These are phyloP conservation scores for Pao palembangensis DNA, from an alignment of 2,113 vertebrate genomes.

Conservation along the genomic window DNA sequence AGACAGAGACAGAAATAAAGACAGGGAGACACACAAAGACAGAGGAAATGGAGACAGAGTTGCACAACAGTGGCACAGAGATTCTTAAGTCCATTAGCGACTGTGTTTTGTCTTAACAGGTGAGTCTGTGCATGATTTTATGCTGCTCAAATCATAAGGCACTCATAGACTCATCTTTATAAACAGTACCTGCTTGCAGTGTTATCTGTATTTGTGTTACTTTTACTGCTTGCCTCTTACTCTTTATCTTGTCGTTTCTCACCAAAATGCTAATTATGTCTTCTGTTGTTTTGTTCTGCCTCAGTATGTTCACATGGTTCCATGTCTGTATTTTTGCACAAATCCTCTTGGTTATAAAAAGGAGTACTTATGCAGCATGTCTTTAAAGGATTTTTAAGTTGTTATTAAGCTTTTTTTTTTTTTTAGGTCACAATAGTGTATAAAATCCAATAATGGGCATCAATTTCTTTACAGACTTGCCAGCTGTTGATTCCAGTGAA, in stretches of 20 bases:
- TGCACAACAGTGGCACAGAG: conserved; percentile 82
- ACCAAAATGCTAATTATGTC: conserved; percentile 1
- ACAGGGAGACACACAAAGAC: not conserved
- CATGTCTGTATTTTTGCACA: not conserved
- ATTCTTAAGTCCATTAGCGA: conserved; percentile 84
- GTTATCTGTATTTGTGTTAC: conserved; percentile 3
- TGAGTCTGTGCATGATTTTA: conserved; percentile 33
- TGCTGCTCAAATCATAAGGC: conserved; percentile 51
- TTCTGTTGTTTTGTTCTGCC: not conserved
- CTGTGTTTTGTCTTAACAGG: conserved; percentile 31
- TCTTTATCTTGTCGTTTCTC: not conserved
- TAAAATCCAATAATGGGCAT: not conserved
- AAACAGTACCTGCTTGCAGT: conserved; percentile 4
- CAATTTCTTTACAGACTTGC: no score
- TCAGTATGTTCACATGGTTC: not conserved
- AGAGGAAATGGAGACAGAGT: conserved; percentile 45
- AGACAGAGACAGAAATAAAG: conserved; percentile 43
- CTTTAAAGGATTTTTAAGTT: not conserved
- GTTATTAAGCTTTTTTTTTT: not conserved
- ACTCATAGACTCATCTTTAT: conserved; percentile 33
- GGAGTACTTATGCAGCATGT: no score
- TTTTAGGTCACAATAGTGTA: not conserved
- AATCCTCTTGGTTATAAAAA: conserved; percentile 9
- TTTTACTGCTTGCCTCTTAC: not conserved
- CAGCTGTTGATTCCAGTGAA: no score